Conservation (phyloP, 2,888 invertebrate genomes). For the Oxytorus armatus region DNA sequence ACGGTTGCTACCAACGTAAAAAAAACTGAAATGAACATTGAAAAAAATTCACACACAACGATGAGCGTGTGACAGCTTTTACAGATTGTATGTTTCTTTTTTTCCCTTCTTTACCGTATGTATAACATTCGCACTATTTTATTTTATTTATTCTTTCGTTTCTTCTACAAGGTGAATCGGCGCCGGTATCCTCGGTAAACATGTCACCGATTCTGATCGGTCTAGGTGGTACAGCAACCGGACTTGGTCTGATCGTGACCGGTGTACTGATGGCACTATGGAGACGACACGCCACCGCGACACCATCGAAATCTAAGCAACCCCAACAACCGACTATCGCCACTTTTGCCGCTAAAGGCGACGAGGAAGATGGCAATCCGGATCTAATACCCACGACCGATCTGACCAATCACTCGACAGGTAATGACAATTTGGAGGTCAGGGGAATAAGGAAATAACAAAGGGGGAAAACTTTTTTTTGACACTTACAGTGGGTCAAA, state of each 20-base stretch:
- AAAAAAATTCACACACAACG: slow-evolving; percentile 8
- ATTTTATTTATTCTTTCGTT: not conserved
- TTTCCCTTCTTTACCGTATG: not conserved
- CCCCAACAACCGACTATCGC: slow-evolving; percentile 79
- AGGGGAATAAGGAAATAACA: not conserved
- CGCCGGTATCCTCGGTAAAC: slow-evolving; percentile 80
- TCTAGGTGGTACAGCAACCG: slow-evolving; percentile 82
- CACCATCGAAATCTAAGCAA: slow-evolving; percentile 77
- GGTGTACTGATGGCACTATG: slow-evolving; percentile 83
- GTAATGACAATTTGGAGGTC: slow-evolving; percentile 62
- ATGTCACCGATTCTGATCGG: slow-evolving; percentile 83
- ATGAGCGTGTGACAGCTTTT: not conserved
- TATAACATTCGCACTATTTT: not conserved
- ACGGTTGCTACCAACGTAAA: not conserved
- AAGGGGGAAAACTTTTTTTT: too few relatives aligned
- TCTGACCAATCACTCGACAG: slow-evolving; percentile 80
- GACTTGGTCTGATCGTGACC: slow-evolving; percentile 82
- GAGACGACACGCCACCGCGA: slow-evolving; percentile 81
- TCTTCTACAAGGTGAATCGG: slow-evolving; percentile 77
- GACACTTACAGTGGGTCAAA: too few relatives aligned
- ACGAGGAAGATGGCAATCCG: slow-evolving; percentile 83
- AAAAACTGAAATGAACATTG: slow-evolving; percentile 20
- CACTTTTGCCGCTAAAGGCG: slow-evolving; percentile 78
- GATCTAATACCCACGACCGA: slow-evolving; percentile 83
- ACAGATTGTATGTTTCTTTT: not conserved